These are phyloP conservation scores for Ptilonorhynchus violaceus DNA, from an alignment of 2,113 vertebrate genomes.

Conservation along the genomic window DNA sequence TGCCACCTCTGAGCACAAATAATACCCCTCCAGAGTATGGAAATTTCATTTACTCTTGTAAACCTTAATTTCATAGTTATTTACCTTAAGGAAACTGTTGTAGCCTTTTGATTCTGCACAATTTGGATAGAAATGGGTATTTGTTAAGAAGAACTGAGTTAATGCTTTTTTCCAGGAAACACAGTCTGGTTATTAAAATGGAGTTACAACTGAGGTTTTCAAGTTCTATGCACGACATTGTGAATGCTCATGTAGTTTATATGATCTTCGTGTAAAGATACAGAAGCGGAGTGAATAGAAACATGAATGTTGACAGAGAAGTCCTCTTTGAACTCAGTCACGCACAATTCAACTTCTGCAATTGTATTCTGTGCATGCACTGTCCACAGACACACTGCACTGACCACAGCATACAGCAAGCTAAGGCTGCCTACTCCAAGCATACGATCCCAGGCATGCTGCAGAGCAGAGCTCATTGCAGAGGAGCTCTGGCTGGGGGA, in stretches of 20 bases:
- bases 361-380: background rate
- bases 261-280: background rate
- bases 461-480: accelerated
- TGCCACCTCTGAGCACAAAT: slow-evolving; percentile 16
- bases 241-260: background rate
- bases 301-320: background rate
- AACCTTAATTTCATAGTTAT: background rate
- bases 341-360: background rate
- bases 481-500: background rate
- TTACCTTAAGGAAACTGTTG: background rate
- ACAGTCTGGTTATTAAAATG: background rate
- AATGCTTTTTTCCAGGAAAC: background rate
- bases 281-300: background rate
- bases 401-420: background rate
- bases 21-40: background rate
- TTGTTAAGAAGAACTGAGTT: background rate
- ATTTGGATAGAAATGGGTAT: background rate
- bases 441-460: background rate
- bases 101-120: background rate
- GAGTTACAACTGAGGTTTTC: background rate
- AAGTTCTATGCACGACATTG: background rate
- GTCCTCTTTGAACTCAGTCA: background rate
- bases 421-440: background rate
- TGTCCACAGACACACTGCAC: accelerated
- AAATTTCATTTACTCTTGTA: background rate